Evolutionary conservation across 2,113 vertebrate species (phyloP).

Genomic region (Varanus salvator): DNA sequence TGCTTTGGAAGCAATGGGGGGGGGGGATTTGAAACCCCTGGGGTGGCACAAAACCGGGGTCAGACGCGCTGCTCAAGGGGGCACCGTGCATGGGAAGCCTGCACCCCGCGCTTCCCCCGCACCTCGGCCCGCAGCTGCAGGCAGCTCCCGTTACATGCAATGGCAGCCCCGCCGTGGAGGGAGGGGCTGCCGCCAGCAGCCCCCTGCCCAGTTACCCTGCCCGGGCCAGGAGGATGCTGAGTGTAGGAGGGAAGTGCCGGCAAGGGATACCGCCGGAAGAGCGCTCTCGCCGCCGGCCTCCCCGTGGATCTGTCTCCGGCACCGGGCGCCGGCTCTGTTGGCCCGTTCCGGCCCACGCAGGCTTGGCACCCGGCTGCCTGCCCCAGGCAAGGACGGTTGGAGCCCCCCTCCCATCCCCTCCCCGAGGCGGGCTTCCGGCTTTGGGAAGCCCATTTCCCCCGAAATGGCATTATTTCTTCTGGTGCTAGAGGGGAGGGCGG

Average conservation of each 20-base stretch:
- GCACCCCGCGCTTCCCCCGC: too few species aligned
- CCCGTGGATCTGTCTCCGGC: background rate
- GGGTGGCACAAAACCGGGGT: background rate
- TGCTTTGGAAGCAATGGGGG: rapidly evolving
- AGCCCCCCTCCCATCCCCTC: background rate
- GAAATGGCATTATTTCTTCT: slow-evolving; percentile 53
- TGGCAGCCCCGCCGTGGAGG: background rate
- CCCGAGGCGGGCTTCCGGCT: background rate
- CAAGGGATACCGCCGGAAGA: background rate
- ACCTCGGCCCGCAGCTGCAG: background rate
- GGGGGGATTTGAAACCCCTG: background rate
- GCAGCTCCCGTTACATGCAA: too few species aligned
- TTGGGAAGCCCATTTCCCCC: slow-evolving; percentile 25
- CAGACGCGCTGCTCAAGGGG: too few species aligned
- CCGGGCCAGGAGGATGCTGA: background rate
- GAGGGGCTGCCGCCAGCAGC: background rate
- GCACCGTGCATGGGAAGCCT: too few species aligned
- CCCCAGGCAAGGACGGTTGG: background rate
- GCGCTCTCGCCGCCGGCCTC: too few species aligned
- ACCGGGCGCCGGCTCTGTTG: background rate
- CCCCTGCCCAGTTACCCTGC: background rate
- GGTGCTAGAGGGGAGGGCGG: slow-evolving; percentile 66
- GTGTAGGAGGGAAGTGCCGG: background rate
- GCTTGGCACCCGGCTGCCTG: background rate
- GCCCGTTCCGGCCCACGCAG: too few species aligned